Evolutionary conservation across 2,113 vertebrate genomes (phyloP), one percentile per base, ranked within the genome.

Genomic region (Burhinus oedicnemus): DNA sequence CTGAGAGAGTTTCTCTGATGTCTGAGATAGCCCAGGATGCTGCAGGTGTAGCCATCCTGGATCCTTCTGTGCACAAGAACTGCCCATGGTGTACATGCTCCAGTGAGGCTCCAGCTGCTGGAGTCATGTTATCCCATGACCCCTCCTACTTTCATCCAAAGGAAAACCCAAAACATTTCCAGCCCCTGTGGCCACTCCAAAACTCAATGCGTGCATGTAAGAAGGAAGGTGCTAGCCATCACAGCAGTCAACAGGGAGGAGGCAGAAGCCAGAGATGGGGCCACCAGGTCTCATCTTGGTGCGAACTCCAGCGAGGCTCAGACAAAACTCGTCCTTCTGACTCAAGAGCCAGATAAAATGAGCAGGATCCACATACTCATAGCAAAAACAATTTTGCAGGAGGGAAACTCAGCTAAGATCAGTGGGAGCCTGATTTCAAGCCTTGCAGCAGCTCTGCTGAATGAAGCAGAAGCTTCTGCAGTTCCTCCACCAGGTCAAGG

Each of bases 171-270:
- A 42, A 72, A 25, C 0, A 0, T 42, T 71, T 65, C n/a, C 69
- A 89, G 51, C 30, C 64, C 16, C 27, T 22, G 9, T 19, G 30
- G 54, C 58, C 22, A n/a, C 54, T 29, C 23, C 40, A 36, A 51
- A 76, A 60, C 26, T 81, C 2, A 0, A 44, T 6, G 9, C 22
- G 32, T 0, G 5, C 12, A 5, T 0, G 0, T 12, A 23, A 57
- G 78, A 58, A 58, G n/a, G 74, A 75, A 85, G 68, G 12, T 62
- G 16, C 23, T 42, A 68, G 26, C 21, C 38, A 27, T 0, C 1
- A 23, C 65, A 91, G 49, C 7, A 23, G 36, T 40, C 72, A 72
- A 7, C 0, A 1, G 15, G 23, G 45, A 85, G n/a, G 27, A 55
- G 9, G 27, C 3, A 7, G 40, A 79, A 55, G 60, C 38, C 25